A percentile compares a stretch with the other conserved stretches of the same genome.
Conservation (phyloP, 2,888 invertebrate species). For the Lymantria dispar region DNA sequence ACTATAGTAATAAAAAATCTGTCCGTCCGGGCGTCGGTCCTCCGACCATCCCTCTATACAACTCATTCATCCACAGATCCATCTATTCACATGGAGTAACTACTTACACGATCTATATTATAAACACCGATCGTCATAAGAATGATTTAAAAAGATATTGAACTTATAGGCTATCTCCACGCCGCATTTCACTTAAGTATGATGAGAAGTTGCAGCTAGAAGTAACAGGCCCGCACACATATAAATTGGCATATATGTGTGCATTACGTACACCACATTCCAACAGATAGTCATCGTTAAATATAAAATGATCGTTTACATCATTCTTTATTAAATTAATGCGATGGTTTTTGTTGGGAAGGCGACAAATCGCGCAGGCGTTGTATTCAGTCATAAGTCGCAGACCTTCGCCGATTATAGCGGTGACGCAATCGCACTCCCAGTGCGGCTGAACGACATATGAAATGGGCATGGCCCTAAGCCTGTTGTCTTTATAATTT, state of each 20-base stretch:
- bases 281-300: constrained; percentile 11
- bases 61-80: too few relatives aligned
- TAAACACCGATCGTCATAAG: too few relatives aligned
- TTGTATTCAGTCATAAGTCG: constrained; percentile 35
- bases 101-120: too few relatives aligned
- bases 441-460: constrained; percentile 37
- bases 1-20: too few relatives aligned
- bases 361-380: constrained; percentile 33
- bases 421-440: constrained; percentile 72
- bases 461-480: constrained; percentile 33
- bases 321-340: constrained; percentile 43
- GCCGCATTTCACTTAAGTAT: too few relatives aligned
- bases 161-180: too few relatives aligned
- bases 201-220: too few relatives aligned
- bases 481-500: constrained; percentile 29
- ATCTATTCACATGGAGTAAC: too few relatives aligned
- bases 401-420: constrained; percentile 71
- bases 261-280: neutral
- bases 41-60: too few relatives aligned
- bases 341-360: constrained; percentile 30
- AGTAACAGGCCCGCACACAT: too few relatives aligned
- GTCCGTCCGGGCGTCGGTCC: too few relatives aligned
- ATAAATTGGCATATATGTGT: neutral
- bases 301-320: constrained; percentile 43
- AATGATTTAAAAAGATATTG: too few relatives aligned